Conservation (phyloP, 2,113 vertebrate genomes). For the Catharus minimus region DNA sequence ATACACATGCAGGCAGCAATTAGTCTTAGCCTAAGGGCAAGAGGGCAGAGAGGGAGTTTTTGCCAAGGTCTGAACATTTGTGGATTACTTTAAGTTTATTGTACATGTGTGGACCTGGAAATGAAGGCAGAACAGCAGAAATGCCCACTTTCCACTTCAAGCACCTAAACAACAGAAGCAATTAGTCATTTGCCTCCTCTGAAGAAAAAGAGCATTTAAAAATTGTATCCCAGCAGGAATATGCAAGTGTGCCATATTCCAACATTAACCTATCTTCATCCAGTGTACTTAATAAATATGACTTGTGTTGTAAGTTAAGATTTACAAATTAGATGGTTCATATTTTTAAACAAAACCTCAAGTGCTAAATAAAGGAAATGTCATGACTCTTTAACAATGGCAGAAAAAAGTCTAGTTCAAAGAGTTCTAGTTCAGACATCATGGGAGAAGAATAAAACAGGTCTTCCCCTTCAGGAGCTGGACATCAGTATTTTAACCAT, state of each 20-base stretch:
- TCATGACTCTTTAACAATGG: neutral
- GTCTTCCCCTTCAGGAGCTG: neutral
- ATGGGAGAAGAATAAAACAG: neutral
- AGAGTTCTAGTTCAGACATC: neutral
- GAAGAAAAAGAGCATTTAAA: neutral
- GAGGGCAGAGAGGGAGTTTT: neutral
- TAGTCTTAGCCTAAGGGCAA: neutral
- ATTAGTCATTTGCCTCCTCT: neutral
- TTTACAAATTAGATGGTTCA: constrained; percentile 1
- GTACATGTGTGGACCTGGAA: neutral
- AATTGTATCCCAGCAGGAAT: neutral
- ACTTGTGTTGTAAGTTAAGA: constrained; percentile 8
- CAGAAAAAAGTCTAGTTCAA: constrained; percentile 3
- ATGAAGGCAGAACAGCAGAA: neutral
- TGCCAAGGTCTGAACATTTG: neutral
- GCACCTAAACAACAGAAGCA: neutral
- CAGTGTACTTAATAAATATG: neutral
- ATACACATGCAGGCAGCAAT: neutral
- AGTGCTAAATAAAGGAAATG: constrained; percentile 40
- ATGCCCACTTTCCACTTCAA: neutral
- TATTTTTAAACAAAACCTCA: constrained; percentile 36
- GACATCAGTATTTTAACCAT: neutral
- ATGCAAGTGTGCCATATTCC: neutral
- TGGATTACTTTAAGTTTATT: neutral
- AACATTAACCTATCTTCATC: neutral